Base-by-base conservation (phyloP, 2,113 vertebrate species). In the Campylorhamphus procurvoides region DNA sequence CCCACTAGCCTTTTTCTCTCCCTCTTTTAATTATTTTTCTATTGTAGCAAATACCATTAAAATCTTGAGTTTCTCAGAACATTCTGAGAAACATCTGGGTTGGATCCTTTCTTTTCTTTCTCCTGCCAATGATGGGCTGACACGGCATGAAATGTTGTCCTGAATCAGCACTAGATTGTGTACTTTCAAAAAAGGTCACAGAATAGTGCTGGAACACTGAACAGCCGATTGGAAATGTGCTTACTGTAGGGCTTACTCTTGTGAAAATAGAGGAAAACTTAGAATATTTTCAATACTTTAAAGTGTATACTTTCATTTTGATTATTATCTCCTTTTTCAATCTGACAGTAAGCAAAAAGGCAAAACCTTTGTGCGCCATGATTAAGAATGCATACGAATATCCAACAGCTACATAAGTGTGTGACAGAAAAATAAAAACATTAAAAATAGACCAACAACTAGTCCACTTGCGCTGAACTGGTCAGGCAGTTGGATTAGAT, bases 111-210 rank as follows among this genome's bases (percentile, higher is more conserved):
- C 33, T 89, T 92, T 93, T 89, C 73, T 93, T 93, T 88, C 74
- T 89, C 84, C 92, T 93, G 96, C 88, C 92, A 93, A 47, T 82
- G 90, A 94, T 49, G 60, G 92, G 76, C 94, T 94, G 88, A 90
- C 83, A 93, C 53, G 69, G 90, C 80, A 96, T 0, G 3, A 95
- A 93, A 85, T 4, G 1, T 68, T 92, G 72, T 92, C 89, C 85
- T 96, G 94, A 94, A 92, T 96, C 88, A 89, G 90, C 93, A 93
- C 52, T 87, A 84, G 88, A 90, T 72, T 95, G 64, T 94, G 64
- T 84, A 90, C 92, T 86, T 88, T 93, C 92, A 93, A 75, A 93
- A 96, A 93, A 90, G 92, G 92, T 94, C 94, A 97, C 64, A 83
- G 67, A 90, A 90, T 59, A 90, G 83, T 52, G 40, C 62, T 96